Base-by-base conservation (phyloP, 2,888 invertebrate species). In the Drosophila dives region DNA sequence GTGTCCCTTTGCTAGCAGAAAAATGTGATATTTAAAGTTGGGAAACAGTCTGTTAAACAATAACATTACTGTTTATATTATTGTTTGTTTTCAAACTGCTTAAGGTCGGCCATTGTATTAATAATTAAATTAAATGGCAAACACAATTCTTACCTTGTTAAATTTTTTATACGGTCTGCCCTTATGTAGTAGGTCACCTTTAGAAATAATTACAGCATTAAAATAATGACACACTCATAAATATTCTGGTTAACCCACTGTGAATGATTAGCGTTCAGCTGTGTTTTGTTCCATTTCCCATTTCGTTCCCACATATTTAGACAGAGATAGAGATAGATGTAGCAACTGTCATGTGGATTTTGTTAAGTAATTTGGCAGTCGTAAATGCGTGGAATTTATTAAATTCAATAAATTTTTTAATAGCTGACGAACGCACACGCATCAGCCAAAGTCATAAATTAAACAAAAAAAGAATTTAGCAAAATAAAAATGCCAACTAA, bases 381-480 rank as follows among this genome's bases (percentile, higher is more conserved):
- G 64, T 69, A 55, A 65, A 69, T 56, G 53, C 61, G 64, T 64
- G 59, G 70, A 74, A 77, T 74, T 74, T 68, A 67, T 77, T 60
- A 66, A 65, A 65, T 77, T 72, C 59, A 77, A 69, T 77, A 69
- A 62, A 62, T 78, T 71, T 71, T 56, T 53, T 56, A 62, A 53
- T n/a, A 34, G 36, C 15, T 50, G 54, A 67, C 45, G 45, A 50
- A 81, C 83, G 75, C 86, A 83, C 79, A 83, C 86, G 83, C 81
- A 78, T 32, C 53, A 45, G 12, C 20, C 49, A 75, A 61, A 58
- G 56, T 53, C 75, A 79, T 84, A 84, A 84, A 83, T 83, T 86
- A 77, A 62, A 73, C 67, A 60, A 68, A 74, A 72, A 60, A 66
- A 74, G 81, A 72, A 55, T 69, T 72, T 23, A 75, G 59, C 67